Conservation (phyloP, 2,888 invertebrate species). For the Cheilosia vulpina region DNA sequence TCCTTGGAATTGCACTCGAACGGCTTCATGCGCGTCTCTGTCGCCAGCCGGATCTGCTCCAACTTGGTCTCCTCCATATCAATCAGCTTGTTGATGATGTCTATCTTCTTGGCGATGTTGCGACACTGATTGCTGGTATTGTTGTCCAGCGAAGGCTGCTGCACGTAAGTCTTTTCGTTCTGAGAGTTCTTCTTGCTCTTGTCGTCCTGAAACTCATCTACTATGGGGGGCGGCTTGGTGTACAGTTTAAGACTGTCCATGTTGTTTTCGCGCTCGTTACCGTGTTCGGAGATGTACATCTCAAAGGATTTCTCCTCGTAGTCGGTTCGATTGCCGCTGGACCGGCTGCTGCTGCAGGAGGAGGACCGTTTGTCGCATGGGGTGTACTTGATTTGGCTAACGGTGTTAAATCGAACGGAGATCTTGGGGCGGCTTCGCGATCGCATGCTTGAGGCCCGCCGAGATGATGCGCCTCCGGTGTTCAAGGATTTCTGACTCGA, state of each 20-base stretch:
- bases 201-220: constrained; percentile 81
- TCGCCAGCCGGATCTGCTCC: constrained; percentile 86
- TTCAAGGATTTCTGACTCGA: constrained; percentile 79
- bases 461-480: constrained; percentile 86
- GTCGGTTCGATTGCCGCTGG: constrained; percentile 66
- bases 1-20: constrained; percentile 87
- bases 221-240: constrained; percentile 83
- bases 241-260: constrained; percentile 86
- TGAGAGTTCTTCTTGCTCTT: constrained; percentile 82
- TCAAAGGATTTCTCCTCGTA: constrained; percentile 84
- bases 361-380: constrained; percentile 80
- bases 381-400: constrained; percentile 82
- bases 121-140: constrained; percentile 82
- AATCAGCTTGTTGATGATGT: constrained; percentile 88
- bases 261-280: constrained; percentile 86
- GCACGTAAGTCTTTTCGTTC: constrained; percentile 78
- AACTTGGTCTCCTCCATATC: constrained; percentile 88
- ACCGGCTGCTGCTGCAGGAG: constrained; percentile 69
- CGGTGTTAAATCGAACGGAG: constrained; percentile 83
- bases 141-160: constrained; percentile 73
- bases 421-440: constrained; percentile 84
- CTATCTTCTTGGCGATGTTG: constrained; percentile 88
- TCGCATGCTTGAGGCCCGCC: constrained; percentile 87
- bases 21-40: constrained; percentile 87
- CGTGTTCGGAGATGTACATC: constrained; percentile 86